Evolutionary conservation across 1,140 invertebrate genomes (phyloP), one percentile per base, ranked within the genome.

Genomic region (Drosophila gunungcola): DNA sequence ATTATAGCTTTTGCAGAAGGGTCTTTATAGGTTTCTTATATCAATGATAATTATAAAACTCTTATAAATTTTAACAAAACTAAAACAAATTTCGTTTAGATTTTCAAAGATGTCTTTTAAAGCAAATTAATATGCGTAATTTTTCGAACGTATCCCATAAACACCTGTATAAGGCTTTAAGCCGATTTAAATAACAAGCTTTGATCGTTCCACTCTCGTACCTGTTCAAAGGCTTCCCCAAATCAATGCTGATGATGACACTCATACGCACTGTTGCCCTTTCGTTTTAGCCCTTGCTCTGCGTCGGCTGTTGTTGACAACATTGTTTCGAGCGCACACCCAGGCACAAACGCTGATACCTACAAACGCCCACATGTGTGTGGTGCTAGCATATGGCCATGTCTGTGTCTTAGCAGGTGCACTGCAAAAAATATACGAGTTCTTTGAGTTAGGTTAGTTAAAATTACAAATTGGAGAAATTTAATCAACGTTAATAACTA

Each of bases 261-360:
- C 85, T 89, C 84, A 89, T 89, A 89, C 84, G 84, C 84, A 90
- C 84, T 89, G 84, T 89, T 89, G 84, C 84, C 84, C 79, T 72
- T 74, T 72, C 81, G 80, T 78, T 49, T 60, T 36, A 54, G 55
- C 16, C 63, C 57, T 16, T 43, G n/a, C 29, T 68, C 55, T 21
- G 55, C 54, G 53, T 43, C 69, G 36, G 48, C 73, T 88, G 83
- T 51, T 80, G 84, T 80, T 88, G 83, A 88, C 83, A 88, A 88
- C 84, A 88, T 88, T 86, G 83, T 86, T 86, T 81, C 78, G 73
- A 63, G 60, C 49, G 38, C 74, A 60, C 52, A 73, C 60, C 36
- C 6, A n/a, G 32, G 2, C 36, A 45, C 46, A 32, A 25, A 57
- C 45, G 48, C 52, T 36, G 36, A 46, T 25, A 27, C 29, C 36